Conservation (phyloP, 2,888 invertebrate species). For the Drosophila paranaensis region DNA sequence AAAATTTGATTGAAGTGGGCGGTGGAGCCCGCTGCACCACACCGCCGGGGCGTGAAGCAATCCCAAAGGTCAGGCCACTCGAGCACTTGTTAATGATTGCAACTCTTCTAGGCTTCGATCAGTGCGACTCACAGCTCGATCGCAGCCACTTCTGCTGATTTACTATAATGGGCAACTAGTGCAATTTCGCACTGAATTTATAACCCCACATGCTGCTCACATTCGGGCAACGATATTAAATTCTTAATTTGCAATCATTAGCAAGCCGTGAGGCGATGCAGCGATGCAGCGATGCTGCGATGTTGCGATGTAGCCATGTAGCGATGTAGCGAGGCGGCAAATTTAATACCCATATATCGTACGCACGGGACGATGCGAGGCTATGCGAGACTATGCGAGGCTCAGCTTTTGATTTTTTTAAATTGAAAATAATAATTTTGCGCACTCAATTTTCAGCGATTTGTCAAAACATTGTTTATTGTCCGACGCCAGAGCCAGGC, state of each 20-base stretch:
- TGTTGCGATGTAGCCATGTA: slow-evolving; percentile 41
- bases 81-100: slow-evolving; percentile 65
- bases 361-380: slow-evolving; percentile 44
- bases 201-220: slow-evolving; percentile 56
- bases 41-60: slow-evolving; percentile 71
- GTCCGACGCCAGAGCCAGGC: slow-evolving; percentile 72
- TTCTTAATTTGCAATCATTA: slow-evolving; percentile 84
- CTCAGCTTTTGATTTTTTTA: slow-evolving; percentile 69
- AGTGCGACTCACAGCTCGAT: slow-evolving; percentile 7
- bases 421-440: slow-evolving; percentile 84
- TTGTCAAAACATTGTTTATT: slow-evolving; percentile 84
- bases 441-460: slow-evolving; percentile 84
- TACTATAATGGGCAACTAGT: slow-evolving; percentile 58
- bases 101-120: slow-evolving; percentile 6
- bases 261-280: slow-evolving; percentile 74
- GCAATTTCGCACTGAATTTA: slow-evolving; percentile 67
- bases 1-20: slow-evolving; percentile 81
- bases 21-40: slow-evolving; percentile 21
- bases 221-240: slow-evolving; percentile 70
- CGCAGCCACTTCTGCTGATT: slow-evolving; percentile 50
- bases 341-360: slow-evolving; percentile 78
- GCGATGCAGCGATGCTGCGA: slow-evolving; percentile 42
- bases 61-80: slow-evolving; percentile 64
- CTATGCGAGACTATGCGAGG: slow-evolving; percentile 23
- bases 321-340: slow-evolving; percentile 59